Evolutionary conservation across 2,888 invertebrate genomes (phyloP).

Genomic region (Flexamia atlantica): DNA sequence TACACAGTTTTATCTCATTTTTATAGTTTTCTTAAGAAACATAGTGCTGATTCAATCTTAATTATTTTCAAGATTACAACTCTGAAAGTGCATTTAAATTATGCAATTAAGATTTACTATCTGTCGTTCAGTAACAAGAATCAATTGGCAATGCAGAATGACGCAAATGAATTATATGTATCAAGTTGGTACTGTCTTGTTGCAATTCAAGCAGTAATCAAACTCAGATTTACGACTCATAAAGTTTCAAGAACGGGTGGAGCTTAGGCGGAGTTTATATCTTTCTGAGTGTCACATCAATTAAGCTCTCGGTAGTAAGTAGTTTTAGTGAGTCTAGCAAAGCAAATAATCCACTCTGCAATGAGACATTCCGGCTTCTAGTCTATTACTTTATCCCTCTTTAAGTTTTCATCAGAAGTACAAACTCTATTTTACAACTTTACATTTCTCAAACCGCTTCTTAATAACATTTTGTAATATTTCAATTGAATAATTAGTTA

Average conservation of each 20-base stretch:
- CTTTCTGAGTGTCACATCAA: conserved; percentile 45
- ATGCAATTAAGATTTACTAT: too few relatives aligned
- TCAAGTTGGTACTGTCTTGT: conserved; percentile 4
- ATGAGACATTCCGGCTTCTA: not conserved
- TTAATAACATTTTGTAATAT: too few relatives aligned
- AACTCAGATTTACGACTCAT: conserved; percentile 35
- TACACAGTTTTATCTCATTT: too few relatives aligned
- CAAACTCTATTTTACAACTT: too few relatives aligned
- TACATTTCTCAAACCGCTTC: too few relatives aligned
- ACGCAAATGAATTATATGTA: conserved; percentile 12
- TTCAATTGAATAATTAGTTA: too few relatives aligned
- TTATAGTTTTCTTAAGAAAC: too few relatives aligned
- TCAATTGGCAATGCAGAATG: conserved; percentile 37
- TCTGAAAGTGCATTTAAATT: too few relatives aligned
- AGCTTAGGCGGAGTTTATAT: conserved; percentile 32
- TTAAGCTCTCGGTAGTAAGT: conserved; percentile 6
- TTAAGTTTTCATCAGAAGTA: too few relatives aligned
- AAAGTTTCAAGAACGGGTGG: conserved; percentile 28
- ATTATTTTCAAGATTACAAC: too few relatives aligned
- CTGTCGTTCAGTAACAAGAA: not conserved
- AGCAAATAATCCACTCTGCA: not conserved
- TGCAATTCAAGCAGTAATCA: conserved; percentile 34
- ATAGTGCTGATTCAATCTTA: too few relatives aligned
- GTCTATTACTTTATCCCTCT: too few relatives aligned
- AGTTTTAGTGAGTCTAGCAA: conserved; percentile 19